Conservation (phyloP, 2,113 vertebrate genomes). For the Hippotragus niger region DNA sequence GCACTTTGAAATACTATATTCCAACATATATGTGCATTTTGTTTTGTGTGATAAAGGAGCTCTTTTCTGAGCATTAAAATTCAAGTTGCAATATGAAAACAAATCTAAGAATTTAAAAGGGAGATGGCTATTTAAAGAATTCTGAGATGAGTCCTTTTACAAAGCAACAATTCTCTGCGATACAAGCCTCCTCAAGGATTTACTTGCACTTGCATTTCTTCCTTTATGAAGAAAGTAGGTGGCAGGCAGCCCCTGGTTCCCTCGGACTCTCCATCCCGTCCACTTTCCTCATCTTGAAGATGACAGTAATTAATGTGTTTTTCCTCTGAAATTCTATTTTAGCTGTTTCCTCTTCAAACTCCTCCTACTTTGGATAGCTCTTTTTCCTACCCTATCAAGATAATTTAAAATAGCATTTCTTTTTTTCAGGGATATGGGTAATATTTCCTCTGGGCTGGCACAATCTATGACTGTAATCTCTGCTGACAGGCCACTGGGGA, state of each 20-base stretch:
- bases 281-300: not conserved
- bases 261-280: no score
- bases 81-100: not conserved
- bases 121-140: not conserved
- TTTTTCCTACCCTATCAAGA: not conserved
- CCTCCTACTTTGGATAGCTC: not conserved
- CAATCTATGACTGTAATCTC: not conserved
- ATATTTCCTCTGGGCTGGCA: not conserved
- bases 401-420: not conserved
- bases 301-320: not conserved
- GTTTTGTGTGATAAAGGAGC: not conserved
- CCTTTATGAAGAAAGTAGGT: not conserved
- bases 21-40: not conserved
- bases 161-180: not conserved
- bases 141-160: not conserved
- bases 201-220: not conserved
- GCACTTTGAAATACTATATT: not conserved
- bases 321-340: not conserved
- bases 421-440: not conserved
- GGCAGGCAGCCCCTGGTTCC: not conserved
- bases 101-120: not conserved
- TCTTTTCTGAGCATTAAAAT: not conserved
- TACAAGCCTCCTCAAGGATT: not conserved
- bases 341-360: not conserved
- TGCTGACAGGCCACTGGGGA: not conserved